phyloP scores from a whole-genome alignment of 2,797 vertebrate genomes.

The Brotula barbata region DNA sequence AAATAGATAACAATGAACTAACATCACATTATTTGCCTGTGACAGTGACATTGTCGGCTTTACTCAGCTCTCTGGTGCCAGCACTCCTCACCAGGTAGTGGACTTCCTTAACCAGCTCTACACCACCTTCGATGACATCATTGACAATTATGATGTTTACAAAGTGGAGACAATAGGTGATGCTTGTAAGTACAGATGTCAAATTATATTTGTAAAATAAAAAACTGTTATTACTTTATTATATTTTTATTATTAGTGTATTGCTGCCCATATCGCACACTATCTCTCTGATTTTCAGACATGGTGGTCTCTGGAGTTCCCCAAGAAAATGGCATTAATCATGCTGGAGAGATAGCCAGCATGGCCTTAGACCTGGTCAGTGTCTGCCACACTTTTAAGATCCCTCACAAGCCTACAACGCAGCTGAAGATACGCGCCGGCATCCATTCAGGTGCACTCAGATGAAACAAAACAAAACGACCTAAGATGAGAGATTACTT shows the following conservation, averaged over 20 bases:
- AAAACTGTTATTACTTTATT: background rate
- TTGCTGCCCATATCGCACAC: background rate
- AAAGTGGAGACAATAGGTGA: conserved; percentile 85
- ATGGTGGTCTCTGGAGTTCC: conserved; percentile 85
- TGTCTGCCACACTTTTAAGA: conserved; percentile 79
- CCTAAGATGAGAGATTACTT: no score
- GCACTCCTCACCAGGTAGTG: conserved; percentile 82
- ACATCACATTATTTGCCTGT: conserved; percentile 7
- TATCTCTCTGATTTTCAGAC: conserved; percentile 63
- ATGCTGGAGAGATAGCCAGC: conserved; percentile 81
- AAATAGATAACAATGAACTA: conserved; percentile 3
- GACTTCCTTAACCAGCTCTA: conserved; percentile 84
- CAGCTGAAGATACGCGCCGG: conserved; percentile 81
- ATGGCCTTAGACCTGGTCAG: conserved; percentile 80
- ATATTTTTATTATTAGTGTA: background rate
- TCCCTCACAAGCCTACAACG: conserved; percentile 81
- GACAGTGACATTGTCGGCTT: conserved; percentile 82
- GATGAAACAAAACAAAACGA: no score
- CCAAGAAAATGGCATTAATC: conserved; percentile 81
- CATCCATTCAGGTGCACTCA: conserved; percentile 77
- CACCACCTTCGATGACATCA: conserved; percentile 83
- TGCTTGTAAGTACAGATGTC: conserved; percentile 73
- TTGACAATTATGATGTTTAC: conserved; percentile 83
- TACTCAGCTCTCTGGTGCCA: conserved; percentile 79
- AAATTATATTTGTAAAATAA: conserved; percentile 3